Percentiles rank a stretch among this genome's conserved stretches.
Evolutionary conservation across 1,140 invertebrate species (phyloP).

Genomic region (Leptestheria dahalacensis): DNA sequence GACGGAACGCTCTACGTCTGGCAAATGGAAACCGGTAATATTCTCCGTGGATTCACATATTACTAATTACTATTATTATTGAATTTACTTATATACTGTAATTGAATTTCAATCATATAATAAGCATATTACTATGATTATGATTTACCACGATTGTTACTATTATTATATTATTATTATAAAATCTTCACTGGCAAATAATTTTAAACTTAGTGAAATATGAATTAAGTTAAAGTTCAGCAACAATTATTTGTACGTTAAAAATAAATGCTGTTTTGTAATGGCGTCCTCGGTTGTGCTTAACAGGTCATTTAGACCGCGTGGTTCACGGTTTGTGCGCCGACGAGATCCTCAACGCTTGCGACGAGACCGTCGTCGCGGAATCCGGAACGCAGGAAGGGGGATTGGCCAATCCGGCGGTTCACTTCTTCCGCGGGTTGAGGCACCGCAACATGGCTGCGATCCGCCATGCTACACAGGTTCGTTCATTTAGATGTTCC

Average conservation of each 20-base stretch:
- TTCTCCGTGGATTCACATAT: too few species aligned
- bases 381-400: slow-evolving; percentile 42
- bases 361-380: slow-evolving; percentile 62
- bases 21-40: slow-evolving; percentile 94
- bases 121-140: too few species aligned
- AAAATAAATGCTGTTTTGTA: too few species aligned
- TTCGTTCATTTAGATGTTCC: too few species aligned
- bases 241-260: not conserved
- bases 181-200: too few species aligned
- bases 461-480: slow-evolving; percentile 70
- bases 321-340: slow-evolving; percentile 89
- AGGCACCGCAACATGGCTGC: slow-evolving; percentile 87
- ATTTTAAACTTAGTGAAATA: not conserved
- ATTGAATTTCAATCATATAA: too few species aligned
- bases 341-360: slow-evolving; percentile 89
- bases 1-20: slow-evolving; percentile 97
- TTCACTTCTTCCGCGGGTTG: slow-evolving; percentile 72
- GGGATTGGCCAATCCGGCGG: slow-evolving; percentile 76
- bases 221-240: not conserved
- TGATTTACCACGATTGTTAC: too few species aligned
- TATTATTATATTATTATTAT: too few species aligned
- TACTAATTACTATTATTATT: too few species aligned
- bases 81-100: too few species aligned
- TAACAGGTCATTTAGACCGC: slow-evolving; percentile 78
- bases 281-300: slow-evolving; percentile 18